These are phyloP conservation scores for Heliocidaris tuberculata DNA, from an alignment of 35 echinoderm and acorn worm species.

Conservation along the genomic window DNA sequence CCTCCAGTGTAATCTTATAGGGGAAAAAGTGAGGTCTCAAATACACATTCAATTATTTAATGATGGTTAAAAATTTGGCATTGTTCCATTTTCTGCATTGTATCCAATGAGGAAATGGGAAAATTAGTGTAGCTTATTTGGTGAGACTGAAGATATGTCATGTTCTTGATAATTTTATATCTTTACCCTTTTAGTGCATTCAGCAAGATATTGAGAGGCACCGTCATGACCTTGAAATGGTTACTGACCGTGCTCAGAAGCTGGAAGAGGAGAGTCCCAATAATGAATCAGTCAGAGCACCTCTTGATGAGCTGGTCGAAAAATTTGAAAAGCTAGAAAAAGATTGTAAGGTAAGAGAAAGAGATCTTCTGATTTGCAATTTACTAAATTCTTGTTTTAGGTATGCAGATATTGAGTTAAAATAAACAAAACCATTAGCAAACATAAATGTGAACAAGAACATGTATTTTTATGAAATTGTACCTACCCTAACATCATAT, in stretches of 20 bases:
- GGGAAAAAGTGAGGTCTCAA: no score
- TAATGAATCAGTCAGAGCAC: constrained; percentile 57
- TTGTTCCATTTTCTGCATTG: not conserved
- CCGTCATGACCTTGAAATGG: constrained; percentile 47
- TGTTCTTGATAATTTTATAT: not conserved
- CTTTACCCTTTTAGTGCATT: constrained; percentile 40
- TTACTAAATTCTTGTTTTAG: not conserved
- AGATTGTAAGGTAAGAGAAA: not conserved
- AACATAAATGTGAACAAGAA: not conserved
- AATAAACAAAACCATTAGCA: not conserved
- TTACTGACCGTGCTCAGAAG: constrained; percentile 67
- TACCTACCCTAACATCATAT: not conserved
- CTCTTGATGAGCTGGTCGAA: constrained; percentile 37
- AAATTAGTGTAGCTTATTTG: not conserved
- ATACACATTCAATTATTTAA: no score
- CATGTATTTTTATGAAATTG: not conserved
- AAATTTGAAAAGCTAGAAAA: constrained; percentile 20
- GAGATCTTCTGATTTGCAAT: not conserved
- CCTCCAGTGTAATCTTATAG: not conserved
- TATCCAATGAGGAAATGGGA: not conserved
- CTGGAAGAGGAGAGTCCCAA: constrained; percentile 55
- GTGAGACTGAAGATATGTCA: not conserved
- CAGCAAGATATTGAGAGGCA: constrained; percentile 61
- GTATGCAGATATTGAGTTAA: not conserved
- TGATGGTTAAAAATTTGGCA: no score